A percentile compares a stretch with the other conserved stretches of the same genome.
Evolutionary conservation across 1,140 invertebrate genomes (phyloP).

Genomic region (Trichomalopsis sarcophagae): DNA sequence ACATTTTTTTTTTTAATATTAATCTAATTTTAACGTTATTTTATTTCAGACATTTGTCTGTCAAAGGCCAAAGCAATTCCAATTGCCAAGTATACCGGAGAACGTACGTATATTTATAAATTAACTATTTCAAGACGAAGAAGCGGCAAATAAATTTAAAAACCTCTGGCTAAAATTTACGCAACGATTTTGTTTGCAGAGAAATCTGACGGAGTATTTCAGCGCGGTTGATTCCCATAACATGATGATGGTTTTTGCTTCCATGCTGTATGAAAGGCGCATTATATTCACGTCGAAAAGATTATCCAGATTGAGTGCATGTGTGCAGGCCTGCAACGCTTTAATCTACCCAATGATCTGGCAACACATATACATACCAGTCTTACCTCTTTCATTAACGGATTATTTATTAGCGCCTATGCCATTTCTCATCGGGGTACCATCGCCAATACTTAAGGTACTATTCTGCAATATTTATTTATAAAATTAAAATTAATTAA

Average conservation of each 20-base stretch:
- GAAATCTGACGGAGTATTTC: conserved; percentile 96
- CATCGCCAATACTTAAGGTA: conserved; percentile 87
- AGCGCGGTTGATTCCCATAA: conserved; percentile 93
- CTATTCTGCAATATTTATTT: conserved; percentile 33
- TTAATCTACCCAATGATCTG: conserved; percentile 97
- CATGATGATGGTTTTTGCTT: conserved; percentile 96
- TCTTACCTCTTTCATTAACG: conserved; percentile 89
- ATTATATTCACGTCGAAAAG: conserved; percentile 93
- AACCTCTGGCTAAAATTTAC: neutral
- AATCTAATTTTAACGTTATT: neutral
- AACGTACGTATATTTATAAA: conserved; percentile 84
- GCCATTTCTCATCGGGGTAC: conserved; percentile 96
- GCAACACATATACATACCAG: conserved; percentile 98
- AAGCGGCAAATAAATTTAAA: neutral
- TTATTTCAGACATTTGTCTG: conserved; percentile 82
- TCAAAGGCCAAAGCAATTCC: conserved; percentile 85
- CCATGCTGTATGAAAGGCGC: conserved; percentile 93
- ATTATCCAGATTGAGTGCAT: conserved; percentile 90
- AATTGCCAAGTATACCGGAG: conserved; percentile 93
- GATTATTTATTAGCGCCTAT: conserved; percentile 95
- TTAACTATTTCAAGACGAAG: conserved; percentile 28
- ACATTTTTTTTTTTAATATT: neutral
- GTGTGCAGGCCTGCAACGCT: conserved; percentile 94
- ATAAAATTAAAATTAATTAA: conserved; percentile 1
- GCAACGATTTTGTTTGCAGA: conserved; percentile 76